Evolutionary conservation across 1,140 invertebrate species (phyloP).

Genomic region (Sitophilus oryzae): DNA sequence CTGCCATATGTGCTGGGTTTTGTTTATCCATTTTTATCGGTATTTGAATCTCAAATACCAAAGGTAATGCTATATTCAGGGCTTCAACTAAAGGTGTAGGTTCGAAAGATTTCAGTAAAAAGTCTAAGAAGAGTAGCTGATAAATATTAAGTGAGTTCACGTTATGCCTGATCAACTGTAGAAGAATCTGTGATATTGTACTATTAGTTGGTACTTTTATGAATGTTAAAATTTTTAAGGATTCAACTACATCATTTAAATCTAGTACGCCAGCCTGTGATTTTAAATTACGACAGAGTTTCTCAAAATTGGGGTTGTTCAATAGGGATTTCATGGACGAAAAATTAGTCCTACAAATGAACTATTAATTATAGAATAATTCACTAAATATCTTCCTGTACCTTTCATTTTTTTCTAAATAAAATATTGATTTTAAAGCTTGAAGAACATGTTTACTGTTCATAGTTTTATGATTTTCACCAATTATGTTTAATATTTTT

Average conservation of each 20-base stretch:
- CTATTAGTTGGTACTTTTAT: constrained; percentile 51
- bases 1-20: constrained; percentile 46
- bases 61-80: constrained; percentile 53
- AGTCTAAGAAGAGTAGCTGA: constrained; percentile 56
- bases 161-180: constrained; percentile 54
- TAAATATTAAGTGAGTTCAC: constrained; percentile 54
- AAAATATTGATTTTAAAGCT: constrained; percentile 23
- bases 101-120: constrained; percentile 47
- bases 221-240: constrained; percentile 52
- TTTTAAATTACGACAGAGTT: constrained; percentile 49
- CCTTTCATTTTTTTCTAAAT: constrained; percentile 26
- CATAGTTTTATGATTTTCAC: constrained; percentile 25
- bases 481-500: constrained; percentile 16
- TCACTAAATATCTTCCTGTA: constrained; percentile 9
- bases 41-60: constrained; percentile 56
- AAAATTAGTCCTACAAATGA: constrained; percentile 32
- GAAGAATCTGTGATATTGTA: constrained; percentile 52
- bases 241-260: constrained; percentile 49
- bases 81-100: constrained; percentile 53
- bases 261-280: constrained; percentile 49
- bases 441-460: constrained; percentile 27
- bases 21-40: constrained; percentile 49
- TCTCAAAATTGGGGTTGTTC: constrained; percentile 43
- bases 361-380: background rate
- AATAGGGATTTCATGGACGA: constrained; percentile 35